A percentile compares a stretch with the other conserved stretches of the same genome.
phyloP scores from a whole-genome alignment of 2,888 invertebrate species.

The Hyppa rectilinea region DNA sequence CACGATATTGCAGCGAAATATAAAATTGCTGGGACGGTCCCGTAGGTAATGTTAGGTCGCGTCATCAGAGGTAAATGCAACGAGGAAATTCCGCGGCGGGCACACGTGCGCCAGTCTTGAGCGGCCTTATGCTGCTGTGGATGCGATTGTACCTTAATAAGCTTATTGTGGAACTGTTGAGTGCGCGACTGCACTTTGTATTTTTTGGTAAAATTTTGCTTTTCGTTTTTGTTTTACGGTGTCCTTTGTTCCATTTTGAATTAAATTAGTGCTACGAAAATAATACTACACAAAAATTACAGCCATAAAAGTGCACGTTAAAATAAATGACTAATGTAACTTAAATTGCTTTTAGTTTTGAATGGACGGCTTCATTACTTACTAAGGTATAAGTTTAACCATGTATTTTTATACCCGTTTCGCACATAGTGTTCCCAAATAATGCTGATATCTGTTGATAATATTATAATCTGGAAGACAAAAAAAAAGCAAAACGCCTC shows the following conservation, averaged over 20 bases:
- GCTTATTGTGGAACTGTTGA: conserved; percentile 52
- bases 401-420: background rate
- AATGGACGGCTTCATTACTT: background rate
- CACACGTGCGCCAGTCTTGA: conserved; percentile 71
- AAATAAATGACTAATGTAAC: background rate
- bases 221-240: background rate
- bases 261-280: background rate
- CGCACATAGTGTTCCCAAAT: too few species aligned
- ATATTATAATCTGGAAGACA: background rate
- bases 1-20: conserved; percentile 73
- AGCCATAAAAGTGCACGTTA: background rate
- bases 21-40: conserved; percentile 69
- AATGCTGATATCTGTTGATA: background rate
- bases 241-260: background rate
- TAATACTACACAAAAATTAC: background rate
- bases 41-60: conserved; percentile 69
- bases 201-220: conserved; percentile 6
- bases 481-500: conserved; percentile 60
- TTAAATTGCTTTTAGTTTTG: background rate
- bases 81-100: conserved; percentile 75
- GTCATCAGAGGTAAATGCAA: conserved; percentile 81
- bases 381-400: background rate
- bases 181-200: conserved; percentile 23
- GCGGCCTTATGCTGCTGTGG: conserved; percentile 59
- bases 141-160: conserved; percentile 61